Base-by-base conservation (phyloP, 2,797 vertebrate species). In the Zalophus californianus region DNA sequence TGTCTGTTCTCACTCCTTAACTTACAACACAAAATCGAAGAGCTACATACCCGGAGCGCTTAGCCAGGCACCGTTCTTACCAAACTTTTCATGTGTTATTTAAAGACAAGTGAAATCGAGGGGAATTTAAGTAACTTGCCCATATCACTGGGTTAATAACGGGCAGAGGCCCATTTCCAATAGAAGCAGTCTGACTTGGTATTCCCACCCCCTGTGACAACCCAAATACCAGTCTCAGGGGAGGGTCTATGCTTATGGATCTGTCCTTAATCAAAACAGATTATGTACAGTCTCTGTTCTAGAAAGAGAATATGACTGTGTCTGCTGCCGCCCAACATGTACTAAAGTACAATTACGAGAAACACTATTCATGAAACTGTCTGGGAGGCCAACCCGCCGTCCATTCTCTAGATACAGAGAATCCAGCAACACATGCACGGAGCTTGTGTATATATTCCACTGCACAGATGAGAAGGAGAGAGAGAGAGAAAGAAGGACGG, bases 21-120 rank as follows among this genome's bases (percentile, higher is more conserved):
- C 50, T 35, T 48, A 64, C 21, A 12, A 79, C 52, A 84, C 50
- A 44, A 52, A 87, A 32, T 58, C 20, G 11, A 58, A 25, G 20
- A 13, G 20, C 35, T 38, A 12, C 38, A 3, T 0, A 25, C 13
- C 12, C 0, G 3, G 32, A 4, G 18, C 0, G 0, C 35, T 21
- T 20, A 68, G 4, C 20, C 21, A 25, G 35, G 27, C 20, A 6
- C 78, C 38, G 6, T 32, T 52, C 38, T 29, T 35, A 25, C 0
- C 20, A 0, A 35, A 18, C n/a, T 52, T 50, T 25, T 5, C 58
- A 3, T 1, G 16, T 7, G 21, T 9, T n/a, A 23, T 20, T 4
- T 68, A 52, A 2, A 85, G 68, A 52, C 2, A 52, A 77, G 35
- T 2, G 54, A 56, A 13, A n/a, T 1, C 3, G 20, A 48, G 35